Percentiles rank a stretch among this genome's conserved stretches.
phyloP scores from a whole-genome alignment of 92 coral and sea anemone species.

The Parazoanthus atlanticus region DNA sequence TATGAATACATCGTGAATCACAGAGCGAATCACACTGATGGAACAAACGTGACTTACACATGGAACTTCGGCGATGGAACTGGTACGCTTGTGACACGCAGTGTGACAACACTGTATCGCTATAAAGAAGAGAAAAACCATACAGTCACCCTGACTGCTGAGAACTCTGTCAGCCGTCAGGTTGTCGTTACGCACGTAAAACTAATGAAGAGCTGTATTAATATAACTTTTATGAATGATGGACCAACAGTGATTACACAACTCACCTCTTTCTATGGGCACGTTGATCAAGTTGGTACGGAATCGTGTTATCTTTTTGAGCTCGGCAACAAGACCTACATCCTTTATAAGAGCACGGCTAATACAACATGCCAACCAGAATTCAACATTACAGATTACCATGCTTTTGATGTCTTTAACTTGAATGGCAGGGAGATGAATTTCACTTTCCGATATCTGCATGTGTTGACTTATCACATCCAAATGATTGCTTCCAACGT shows the following conservation, averaged over 20 bases:
- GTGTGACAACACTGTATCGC: conserved; percentile 22
- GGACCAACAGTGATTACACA: conserved; percentile 55
- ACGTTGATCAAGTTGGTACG: conserved; percentile 69
- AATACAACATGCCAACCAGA: conserved; percentile 58
- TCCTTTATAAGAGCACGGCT: conserved; percentile 56
- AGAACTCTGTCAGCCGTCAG: conserved; percentile 76
- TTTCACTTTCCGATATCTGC: conserved; percentile 53
- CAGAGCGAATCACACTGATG: conserved; percentile 62
- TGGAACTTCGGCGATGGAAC: conserved; percentile 72
- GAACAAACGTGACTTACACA: conserved; percentile 70
- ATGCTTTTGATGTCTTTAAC: conserved; percentile 21
- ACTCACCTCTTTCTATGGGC: conserved; percentile 52
- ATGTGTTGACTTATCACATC: conserved; percentile 41
- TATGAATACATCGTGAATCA: conserved; percentile 63
- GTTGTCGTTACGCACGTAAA: conserved; percentile 40
- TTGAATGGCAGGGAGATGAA: conserved; percentile 37
- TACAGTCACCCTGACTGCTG: conserved; percentile 58
- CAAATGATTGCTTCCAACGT: conserved; percentile 56
- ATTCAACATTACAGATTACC: conserved; percentile 38
- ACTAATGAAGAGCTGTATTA: conserved; percentile 67
- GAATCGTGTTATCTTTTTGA: conserved; percentile 79
- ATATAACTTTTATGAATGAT: conserved; percentile 62
- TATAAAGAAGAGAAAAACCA: conserved; percentile 29
- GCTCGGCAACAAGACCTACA: conserved; percentile 69
- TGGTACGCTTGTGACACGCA: conserved; percentile 46